Base-by-base conservation (phyloP, 2,888 invertebrate genomes). In the Drepana falcataria region DNA sequence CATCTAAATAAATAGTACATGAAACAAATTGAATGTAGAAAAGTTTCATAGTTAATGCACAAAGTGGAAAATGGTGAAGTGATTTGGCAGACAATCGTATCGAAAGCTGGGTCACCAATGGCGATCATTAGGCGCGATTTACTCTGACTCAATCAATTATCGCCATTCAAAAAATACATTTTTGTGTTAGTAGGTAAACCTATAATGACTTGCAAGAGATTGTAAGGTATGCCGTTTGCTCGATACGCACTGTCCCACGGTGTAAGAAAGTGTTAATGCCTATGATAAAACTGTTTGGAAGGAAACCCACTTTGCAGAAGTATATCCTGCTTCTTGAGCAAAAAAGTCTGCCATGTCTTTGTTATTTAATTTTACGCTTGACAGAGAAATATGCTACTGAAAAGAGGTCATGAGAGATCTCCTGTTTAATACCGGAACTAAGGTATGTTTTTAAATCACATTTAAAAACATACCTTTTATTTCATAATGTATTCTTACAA, bases 61-160 rank as follows among this genome's bases (percentile, higher is more conserved):
- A 67, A 69, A 73, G 64, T 70, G 69, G 61, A 70, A 71, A 73
- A 70, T 64, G 59, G 55, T 65, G 62, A 59, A 66, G 65, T 66
- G 60, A 68, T 71, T 75, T 70, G 51, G 65, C 66, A 66, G 69
- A 70, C 71, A 73, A 73, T 75, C 60, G 59, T 51, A 64, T 68
- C 65, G 70, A 69, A 70, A 76, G 69, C 66, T 69, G 64, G 71
- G 70, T 68, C 71, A 57, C 37, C 47, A 63, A 60, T 56, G 54
- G 55, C 57, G 52, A 55, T 63, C 65, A 69, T 69, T 68, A 65
- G 63, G 63, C 65, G 66, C 67, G 51, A 51, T 67, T 68, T 68
- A 59, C 59, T 61, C 55, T 59, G 54, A 57, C 58, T 66, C 60
- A 65, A 75, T 73, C 71, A 75, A 73, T 72, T 72, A 75, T 73